Evolutionary conservation across 1,140 invertebrate species (phyloP).

Genomic region (Lordiphosa clarofinis): DNA sequence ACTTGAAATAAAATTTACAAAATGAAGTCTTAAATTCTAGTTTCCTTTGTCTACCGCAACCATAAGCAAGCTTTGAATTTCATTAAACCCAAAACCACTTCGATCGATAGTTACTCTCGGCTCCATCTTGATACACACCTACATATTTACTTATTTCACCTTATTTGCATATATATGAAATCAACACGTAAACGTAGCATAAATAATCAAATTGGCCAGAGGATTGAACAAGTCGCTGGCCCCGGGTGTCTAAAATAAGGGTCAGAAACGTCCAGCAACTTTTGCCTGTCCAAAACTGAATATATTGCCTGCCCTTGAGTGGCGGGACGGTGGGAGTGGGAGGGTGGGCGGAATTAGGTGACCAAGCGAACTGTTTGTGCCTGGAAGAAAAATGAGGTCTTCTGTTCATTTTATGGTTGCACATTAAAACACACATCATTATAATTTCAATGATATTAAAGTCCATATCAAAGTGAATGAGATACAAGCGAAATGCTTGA

Average conservation of each 20-base stretch:
- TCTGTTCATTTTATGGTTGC: slow-evolving; percentile 43
- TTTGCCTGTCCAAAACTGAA: slow-evolving; percentile 23
- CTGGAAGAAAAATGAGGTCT: slow-evolving; percentile 9
- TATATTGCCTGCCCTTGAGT: slow-evolving; percentile 5
- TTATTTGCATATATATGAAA: slow-evolving; percentile 63
- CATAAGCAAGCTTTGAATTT: too few relatives aligned
- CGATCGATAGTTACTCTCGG: slow-evolving; percentile 26
- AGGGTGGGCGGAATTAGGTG: slow-evolving; percentile 1
- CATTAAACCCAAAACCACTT: slow-evolving; percentile 12
- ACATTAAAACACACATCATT: slow-evolving; percentile 70
- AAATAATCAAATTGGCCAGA: slow-evolving; percentile 67
- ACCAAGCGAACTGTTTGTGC: not conserved
- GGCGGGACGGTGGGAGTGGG: not conserved
- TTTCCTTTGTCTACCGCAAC: too few relatives aligned
- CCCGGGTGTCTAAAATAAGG: slow-evolving; percentile 10
- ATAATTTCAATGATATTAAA: slow-evolving; percentile 77
- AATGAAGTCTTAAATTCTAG: too few relatives aligned
- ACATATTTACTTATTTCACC: not conserved
- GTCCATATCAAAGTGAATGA: slow-evolving; percentile 70
- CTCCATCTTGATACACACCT: not conserved
- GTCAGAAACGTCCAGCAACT: slow-evolving; percentile 3
- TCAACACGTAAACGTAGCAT: slow-evolving; percentile 68
- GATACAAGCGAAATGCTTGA: slow-evolving; percentile 64
- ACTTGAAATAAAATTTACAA: too few relatives aligned
- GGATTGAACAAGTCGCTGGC: too few relatives aligned